These are phyloP conservation scores for Lipotes vexillifer DNA, from an alignment of 2,113 vertebrate genomes.

Conservation along the genomic window DNA sequence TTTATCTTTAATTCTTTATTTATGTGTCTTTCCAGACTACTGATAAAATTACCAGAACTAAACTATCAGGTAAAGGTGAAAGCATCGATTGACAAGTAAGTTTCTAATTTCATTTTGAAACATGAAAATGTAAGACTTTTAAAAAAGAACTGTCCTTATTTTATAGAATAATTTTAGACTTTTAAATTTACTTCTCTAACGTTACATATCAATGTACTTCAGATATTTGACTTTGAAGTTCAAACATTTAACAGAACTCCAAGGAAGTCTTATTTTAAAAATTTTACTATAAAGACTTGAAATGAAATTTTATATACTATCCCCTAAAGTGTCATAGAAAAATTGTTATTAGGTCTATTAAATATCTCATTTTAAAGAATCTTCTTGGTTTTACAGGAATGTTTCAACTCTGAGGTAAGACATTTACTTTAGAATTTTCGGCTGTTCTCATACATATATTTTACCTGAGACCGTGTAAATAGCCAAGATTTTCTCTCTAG, in stretches of 20 bases:
- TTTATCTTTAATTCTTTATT: slow-evolving; percentile 41
- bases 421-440: slow-evolving; percentile 10
- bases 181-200: slow-evolving; percentile 10
- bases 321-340: neutral
- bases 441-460: neutral
- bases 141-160: neutral
- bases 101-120: slow-evolving; percentile 46
- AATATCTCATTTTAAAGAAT: slow-evolving; percentile 36
- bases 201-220: slow-evolving; percentile 22
- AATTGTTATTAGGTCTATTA: neutral
- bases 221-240: slow-evolving; percentile 40
- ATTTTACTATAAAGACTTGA: neutral
- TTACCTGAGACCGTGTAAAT: neutral
- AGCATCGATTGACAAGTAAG: slow-evolving; percentile 98
- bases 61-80: slow-evolving; percentile 98
- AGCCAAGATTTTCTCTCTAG: slow-evolving; percentile 76
- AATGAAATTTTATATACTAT: neutral
- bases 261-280: neutral
- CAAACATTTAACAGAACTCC: neutral
- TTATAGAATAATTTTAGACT: slow-evolving; percentile 1
- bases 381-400: slow-evolving; percentile 85
- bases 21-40: slow-evolving; percentile 82
- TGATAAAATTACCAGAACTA: slow-evolving; percentile 95
- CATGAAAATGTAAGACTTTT: neutral
- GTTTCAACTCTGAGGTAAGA: slow-evolving; percentile 94